A percentile compares a stretch with the other conserved stretches of the same genome.
Conservation (phyloP, 2,113 vertebrate species). For the Peromyscus californicus region DNA sequence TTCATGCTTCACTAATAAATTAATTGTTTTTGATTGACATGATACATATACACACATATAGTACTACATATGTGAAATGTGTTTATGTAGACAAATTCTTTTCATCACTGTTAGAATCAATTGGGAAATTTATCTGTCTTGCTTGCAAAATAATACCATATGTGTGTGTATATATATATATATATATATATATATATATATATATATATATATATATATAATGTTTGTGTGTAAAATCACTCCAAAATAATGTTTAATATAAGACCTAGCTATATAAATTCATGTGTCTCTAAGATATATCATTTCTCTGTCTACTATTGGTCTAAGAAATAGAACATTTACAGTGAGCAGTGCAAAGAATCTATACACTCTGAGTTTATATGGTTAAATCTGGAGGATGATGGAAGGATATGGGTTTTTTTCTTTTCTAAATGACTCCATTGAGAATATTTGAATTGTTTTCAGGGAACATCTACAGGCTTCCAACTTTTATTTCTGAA, state of each 20-base stretch:
- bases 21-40: background rate
- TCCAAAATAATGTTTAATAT: slow-evolving; percentile 1
- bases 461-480: background rate
- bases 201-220: too few relatives aligned
- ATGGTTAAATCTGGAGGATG: background rate
- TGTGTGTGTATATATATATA: background rate
- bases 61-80: background rate
- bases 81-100: background rate
- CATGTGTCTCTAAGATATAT: background rate
- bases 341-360: background rate
- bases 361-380: background rate
- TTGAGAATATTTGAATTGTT: background rate
- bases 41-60: background rate
- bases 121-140: background rate
- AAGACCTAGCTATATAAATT: background rate
- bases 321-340: background rate
- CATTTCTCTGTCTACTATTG: background rate
- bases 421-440: background rate
- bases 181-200: background rate
- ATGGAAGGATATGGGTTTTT: background rate
- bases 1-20: background rate
- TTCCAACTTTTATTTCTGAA: background rate
- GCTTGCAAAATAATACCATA: background rate
- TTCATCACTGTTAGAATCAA: background rate
- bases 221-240: background rate